Conservation (phyloP, 2,888 invertebrate genomes). For the Megalurothrips usitatus region DNA sequence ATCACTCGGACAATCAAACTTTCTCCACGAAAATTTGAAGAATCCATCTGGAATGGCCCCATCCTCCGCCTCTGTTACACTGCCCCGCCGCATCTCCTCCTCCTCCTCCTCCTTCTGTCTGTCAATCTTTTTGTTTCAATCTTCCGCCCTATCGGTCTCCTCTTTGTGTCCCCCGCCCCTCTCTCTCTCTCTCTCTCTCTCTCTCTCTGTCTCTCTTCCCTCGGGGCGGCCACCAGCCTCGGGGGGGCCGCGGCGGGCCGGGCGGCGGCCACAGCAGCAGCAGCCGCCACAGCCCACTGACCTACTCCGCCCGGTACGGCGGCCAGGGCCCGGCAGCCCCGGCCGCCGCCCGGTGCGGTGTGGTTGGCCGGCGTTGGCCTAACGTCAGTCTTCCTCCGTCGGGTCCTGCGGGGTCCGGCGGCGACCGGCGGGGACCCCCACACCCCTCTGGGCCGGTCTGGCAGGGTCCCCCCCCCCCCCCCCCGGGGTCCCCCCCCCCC, state of each 20-base stretch:
- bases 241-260: no score
- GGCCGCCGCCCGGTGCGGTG: background rate
- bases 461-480: no score
- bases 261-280: background rate
- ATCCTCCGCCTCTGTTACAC: background rate
- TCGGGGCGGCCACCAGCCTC: no score
- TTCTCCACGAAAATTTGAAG: constrained; percentile 22
- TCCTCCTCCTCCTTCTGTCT: background rate
- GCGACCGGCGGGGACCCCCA: no score
- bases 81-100: background rate
- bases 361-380: background rate
- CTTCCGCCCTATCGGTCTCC: no score
- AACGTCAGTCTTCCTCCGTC: background rate
- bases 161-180: no score
- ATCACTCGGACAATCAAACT: constrained; percentile 16
- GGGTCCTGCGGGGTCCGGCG: no score
- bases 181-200: background rate
- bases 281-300: constrained; percentile 1
- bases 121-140: no score
- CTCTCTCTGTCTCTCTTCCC: background rate
- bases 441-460: no score
- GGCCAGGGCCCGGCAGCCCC: background rate
- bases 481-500: background rate
- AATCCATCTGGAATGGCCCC: background rate
- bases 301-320: background rate